Conservation (phyloP, 2,113 vertebrate genomes). For the Seriola dumerili region DNA sequence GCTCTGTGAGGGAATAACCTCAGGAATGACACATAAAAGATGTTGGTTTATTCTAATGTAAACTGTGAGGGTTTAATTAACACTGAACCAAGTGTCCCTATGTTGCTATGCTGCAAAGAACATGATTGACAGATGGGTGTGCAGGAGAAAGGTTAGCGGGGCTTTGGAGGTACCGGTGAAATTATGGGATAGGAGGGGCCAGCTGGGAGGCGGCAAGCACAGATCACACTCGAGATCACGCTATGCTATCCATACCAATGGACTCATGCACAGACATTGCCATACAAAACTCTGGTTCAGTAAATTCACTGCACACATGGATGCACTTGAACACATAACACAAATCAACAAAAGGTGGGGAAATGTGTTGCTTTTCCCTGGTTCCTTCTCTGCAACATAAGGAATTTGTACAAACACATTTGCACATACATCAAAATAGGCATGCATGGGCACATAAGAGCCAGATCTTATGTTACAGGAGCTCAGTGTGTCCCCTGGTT, state of each 20-base stretch:
- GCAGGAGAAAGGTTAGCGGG: slow-evolving; percentile 73
- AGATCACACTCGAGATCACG: slow-evolving; percentile 68
- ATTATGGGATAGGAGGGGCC: slow-evolving; percentile 58
- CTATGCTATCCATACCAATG: slow-evolving; percentile 67
- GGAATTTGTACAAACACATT: slow-evolving; percentile 31
- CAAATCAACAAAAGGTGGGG: slow-evolving; percentile 35
- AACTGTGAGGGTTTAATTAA: slow-evolving; percentile 68
- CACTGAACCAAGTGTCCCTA: slow-evolving; percentile 56
- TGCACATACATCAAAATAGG: slow-evolving; percentile 36
- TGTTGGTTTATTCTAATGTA: slow-evolving; percentile 61
- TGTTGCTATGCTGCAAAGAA: slow-evolving; percentile 64
- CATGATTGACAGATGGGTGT: slow-evolving; percentile 76
- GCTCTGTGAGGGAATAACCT: slow-evolving; percentile 31
- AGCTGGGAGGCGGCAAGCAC: slow-evolving; percentile 23
- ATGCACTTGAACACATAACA: slow-evolving; percentile 34
- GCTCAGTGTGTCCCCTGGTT: slow-evolving; percentile 42
- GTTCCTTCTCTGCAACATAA: background rate
- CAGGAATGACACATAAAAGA: slow-evolving; percentile 62
- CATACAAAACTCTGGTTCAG: slow-evolving; percentile 48
- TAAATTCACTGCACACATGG: slow-evolving; percentile 37
- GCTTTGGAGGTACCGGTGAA: slow-evolving; percentile 67
- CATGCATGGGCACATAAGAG: slow-evolving; percentile 51
- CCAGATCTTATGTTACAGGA: slow-evolving; percentile 21
- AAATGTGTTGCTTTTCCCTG: background rate
- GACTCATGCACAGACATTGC: slow-evolving; percentile 46